A percentile compares a stretch with the other conserved stretches of the same genome.
Evolutionary conservation across 1,140 invertebrate species (phyloP).

Genomic region (Teleogryllus occipitalis): DNA sequence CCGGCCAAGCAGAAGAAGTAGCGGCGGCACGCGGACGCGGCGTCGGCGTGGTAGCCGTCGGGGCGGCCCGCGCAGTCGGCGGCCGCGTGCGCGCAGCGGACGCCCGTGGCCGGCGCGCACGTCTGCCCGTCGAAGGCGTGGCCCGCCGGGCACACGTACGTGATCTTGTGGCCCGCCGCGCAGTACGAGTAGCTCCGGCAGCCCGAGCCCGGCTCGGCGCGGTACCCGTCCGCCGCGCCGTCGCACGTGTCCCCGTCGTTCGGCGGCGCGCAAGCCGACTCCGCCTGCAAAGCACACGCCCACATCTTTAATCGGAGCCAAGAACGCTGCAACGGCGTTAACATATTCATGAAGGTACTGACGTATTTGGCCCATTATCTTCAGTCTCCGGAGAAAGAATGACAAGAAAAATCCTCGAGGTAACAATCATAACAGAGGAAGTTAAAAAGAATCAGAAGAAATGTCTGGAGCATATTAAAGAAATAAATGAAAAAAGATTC

Average conservation of each 20-base stretch:
- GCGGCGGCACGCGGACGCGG: constrained; percentile 41
- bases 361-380: too few species aligned
- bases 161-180: constrained; percentile 41
- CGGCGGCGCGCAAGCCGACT: neutral
- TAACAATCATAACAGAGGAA: too few species aligned
- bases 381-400: too few species aligned
- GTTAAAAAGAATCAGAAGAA: too few species aligned
- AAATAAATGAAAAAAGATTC: too few species aligned
- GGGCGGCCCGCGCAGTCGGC: constrained; percentile 31
- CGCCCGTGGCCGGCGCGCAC: constrained; percentile 37
- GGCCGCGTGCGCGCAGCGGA: constrained; percentile 44
- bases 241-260: constrained; percentile 32
- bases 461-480: too few species aligned
- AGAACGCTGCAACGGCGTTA: too few species aligned
- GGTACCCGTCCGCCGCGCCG: constrained; percentile 44
- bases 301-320: too few species aligned
- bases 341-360: too few species aligned
- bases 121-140: constrained; percentile 45
- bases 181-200: constrained; percentile 52
- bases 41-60: constrained; percentile 45
- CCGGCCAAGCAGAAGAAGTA: constrained; percentile 47
- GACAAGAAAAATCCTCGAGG: too few species aligned
- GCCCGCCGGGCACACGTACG: constrained; percentile 43
- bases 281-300: neutral
- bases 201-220: constrained; percentile 42